A percentile compares a stretch with the other conserved stretches of the same genome.
phyloP scores from a whole-genome alignment of 2,888 invertebrate genomes.

The Dolichomitus sp. region DNA sequence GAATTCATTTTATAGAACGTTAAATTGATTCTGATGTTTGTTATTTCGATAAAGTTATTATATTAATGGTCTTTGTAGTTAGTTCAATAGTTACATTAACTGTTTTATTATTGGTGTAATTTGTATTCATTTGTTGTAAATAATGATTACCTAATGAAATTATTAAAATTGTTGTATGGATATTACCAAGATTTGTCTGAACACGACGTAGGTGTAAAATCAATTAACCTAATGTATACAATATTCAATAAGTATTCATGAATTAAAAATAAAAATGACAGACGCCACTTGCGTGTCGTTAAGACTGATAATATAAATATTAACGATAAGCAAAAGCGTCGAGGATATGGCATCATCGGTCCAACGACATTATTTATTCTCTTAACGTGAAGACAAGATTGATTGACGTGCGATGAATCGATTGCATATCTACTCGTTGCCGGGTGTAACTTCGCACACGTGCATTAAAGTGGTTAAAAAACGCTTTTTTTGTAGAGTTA shows the following conservation, averaged over 20 bases:
- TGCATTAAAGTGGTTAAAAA: background rate
- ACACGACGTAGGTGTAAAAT: slow-evolving; percentile 7
- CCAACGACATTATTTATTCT: slow-evolving; percentile 54
- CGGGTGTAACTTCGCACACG: background rate
- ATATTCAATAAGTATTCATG: slow-evolving; percentile 8
- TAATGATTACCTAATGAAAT: no score
- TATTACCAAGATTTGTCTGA: no score
- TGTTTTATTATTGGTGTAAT: no score
- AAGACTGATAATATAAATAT: slow-evolving; percentile 61
- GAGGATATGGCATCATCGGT: slow-evolving; percentile 14
- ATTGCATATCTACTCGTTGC: background rate
- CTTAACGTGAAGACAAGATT: slow-evolving; percentile 35
- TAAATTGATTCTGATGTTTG: no score
- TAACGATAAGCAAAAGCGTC: slow-evolving; percentile 47
- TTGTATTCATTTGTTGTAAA: no score
- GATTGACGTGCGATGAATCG: slow-evolving; percentile 63
- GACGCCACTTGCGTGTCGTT: slow-evolving; percentile 35
- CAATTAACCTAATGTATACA: slow-evolving; percentile 8
- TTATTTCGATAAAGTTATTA: no score
- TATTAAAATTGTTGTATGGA: no score
- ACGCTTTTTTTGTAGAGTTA: no score
- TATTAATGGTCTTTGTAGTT: no score
- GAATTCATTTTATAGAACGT: background rate
- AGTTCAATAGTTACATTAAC: no score
- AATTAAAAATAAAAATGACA: background rate